Conservation (phyloP, 1,140 invertebrate species). For the Cydia amplana region DNA sequence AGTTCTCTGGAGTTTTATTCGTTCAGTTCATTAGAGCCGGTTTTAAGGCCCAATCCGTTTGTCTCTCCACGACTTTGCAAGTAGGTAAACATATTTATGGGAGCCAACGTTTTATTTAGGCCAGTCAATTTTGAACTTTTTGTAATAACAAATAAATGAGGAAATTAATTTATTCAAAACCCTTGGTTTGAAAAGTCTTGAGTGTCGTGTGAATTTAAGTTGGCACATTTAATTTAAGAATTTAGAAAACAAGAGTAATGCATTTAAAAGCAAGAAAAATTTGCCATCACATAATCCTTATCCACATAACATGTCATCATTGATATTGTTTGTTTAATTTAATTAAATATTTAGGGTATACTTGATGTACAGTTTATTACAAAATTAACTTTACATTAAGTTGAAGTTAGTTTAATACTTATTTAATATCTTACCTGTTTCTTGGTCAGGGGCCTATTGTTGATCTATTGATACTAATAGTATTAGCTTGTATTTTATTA, state of each 20-base stretch:
- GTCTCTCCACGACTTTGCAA: slow-evolving; percentile 8
- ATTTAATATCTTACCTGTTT: too few relatives aligned
- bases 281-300: too few relatives aligned
- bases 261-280: too few relatives aligned
- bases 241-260: background rate
- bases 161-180: background rate
- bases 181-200: background rate
- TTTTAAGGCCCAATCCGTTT: slow-evolving; percentile 23
- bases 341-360: too few relatives aligned
- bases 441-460: too few relatives aligned
- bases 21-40: slow-evolving; percentile 27
- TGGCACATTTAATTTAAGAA: background rate
- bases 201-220: background rate
- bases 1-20: slow-evolving; percentile 28
- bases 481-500: too few relatives aligned
- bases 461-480: too few relatives aligned
- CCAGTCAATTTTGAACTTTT: slow-evolving; percentile 4
- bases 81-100: slow-evolving; percentile 24
- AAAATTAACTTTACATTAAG: too few relatives aligned
- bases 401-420: too few relatives aligned
- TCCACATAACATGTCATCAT: too few relatives aligned
- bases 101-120: slow-evolving; percentile 13
- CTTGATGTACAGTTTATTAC: too few relatives aligned
- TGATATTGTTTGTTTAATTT: too few relatives aligned
- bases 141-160: background rate